Base-by-base conservation (phyloP, 1,140 invertebrate species). In the Euura saliciscinereae region DNA sequence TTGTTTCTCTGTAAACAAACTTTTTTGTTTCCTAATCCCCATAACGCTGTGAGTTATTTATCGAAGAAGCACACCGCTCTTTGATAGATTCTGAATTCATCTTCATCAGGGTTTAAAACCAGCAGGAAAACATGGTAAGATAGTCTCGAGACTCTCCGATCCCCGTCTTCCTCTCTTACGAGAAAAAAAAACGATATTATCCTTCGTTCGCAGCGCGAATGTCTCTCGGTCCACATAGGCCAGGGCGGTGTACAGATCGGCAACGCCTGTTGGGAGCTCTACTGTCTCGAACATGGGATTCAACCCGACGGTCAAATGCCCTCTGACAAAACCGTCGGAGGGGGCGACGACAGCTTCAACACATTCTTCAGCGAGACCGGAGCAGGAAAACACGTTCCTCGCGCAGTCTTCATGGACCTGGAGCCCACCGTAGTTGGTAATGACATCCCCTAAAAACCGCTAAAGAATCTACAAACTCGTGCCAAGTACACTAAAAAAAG, bases 221-320 rank as follows among this genome's bases (percentile, higher is more conserved):
- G 92, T 87, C 92, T 93, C 86, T 92, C 91, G 74, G 89, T 94
- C 84, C 93, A 94, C 78, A 90, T 93, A 82, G 93, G 93, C 73
- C 93, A 94, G 87, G 93, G 93, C 81, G 92, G 92, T 81, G 91
- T 92, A 79, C 92, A 93, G 86, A 94, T 94, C 80, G 93, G 92
- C 74, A 93, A 92, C 82, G 90, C 92, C 75, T 92, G 91, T 79
- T 92, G 92, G 91, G 92, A 92, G 80, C 88, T 97, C 71, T 97
- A 96, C 88, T 97, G 96, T 83, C 85, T 97, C 78, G 96, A 97
- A 85, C 95, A 96, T 88, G 94, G 95, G 44, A 97, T 97, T 82
- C 94, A 96, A 84, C 95, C 95, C 66, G 94, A 97, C 88, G 95
- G 95, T 3, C 90, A 92, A 74, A 94, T 94, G 93, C 79, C 79